These are phyloP conservation scores for Eupithecia vulgata DNA, from an alignment of 2,888 invertebrate genomes.

Conservation along the genomic window DNA sequence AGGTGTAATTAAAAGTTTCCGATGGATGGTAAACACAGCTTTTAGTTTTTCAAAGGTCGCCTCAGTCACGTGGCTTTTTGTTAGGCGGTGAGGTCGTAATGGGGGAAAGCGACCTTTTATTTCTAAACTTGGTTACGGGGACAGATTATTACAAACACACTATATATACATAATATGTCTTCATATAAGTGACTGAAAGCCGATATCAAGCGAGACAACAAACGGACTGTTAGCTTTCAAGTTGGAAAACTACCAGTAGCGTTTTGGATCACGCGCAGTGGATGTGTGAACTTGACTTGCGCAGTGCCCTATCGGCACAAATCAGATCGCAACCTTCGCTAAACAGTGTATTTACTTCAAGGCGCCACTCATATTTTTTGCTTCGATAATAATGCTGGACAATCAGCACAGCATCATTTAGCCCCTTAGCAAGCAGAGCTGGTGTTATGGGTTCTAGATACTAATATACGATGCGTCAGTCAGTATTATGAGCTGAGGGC, in stretches of 20 bases:
- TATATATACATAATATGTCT: no score
- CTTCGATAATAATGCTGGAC: no score
- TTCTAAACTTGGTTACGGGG: not conserved
- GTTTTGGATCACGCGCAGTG: no score
- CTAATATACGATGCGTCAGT: no score
- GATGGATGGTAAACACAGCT: slow-evolving; percentile 38
- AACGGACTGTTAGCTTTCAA: not conserved
- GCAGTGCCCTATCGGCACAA: not conserved
- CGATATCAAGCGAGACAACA: not conserved
- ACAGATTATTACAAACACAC: no score
- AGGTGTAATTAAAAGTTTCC: slow-evolving; percentile 42
- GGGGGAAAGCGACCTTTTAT: not conserved
- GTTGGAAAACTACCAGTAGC: not conserved
- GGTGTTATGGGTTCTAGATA: no score
- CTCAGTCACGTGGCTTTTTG: not conserved
- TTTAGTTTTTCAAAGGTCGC: slow-evolving; percentile 27
- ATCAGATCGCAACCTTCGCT: not conserved
- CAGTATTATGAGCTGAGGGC: no score
- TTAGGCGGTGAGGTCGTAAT: not conserved
- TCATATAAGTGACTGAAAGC: not conserved
- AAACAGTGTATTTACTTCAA: not conserved
- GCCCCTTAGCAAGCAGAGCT: no score
- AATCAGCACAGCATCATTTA: no score
- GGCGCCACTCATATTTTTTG: no score
- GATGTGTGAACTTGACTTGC: not conserved